These are phyloP conservation scores for Vidua chalybeata DNA, from an alignment of 2,113 vertebrate species.

Conservation along the genomic window DNA sequence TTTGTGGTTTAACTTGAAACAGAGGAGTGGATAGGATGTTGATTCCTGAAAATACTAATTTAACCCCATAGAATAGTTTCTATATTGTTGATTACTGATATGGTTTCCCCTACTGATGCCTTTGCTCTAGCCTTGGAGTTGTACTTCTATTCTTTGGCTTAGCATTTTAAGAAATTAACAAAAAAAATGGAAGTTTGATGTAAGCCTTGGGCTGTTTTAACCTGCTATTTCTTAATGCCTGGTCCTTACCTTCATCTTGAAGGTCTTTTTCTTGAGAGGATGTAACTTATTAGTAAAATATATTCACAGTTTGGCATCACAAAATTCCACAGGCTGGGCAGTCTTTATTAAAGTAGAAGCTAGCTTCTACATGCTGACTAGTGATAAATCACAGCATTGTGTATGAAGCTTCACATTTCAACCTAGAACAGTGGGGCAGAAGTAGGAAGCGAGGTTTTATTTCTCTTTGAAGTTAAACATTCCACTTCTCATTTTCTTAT, in stretches of 20 bases:
- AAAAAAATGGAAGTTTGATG: background rate
- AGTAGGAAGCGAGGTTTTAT: slow-evolving; percentile 19
- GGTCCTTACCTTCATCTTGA: background rate
- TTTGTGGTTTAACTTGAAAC: background rate
- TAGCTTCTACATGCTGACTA: background rate
- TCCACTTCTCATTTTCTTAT: slow-evolving; percentile 42
- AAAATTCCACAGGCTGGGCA: background rate
- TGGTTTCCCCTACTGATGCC: background rate
- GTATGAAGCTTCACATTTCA: background rate
- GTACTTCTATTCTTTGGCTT: background rate
- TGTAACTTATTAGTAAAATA: background rate
- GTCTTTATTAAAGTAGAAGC: background rate
- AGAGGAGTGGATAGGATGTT: background rate
- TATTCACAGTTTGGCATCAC: background rate
- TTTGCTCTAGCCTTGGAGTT: background rate
- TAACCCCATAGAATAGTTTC: background rate
- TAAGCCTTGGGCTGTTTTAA: background rate
- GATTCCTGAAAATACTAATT: background rate
- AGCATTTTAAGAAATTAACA: background rate
- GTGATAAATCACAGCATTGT: background rate
- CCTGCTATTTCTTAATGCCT: background rate
- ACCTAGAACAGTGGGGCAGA: background rate
- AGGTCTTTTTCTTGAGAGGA: background rate
- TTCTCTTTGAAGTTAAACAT: slow-evolving; percentile 45
- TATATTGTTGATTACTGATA: background rate